Evolutionary conservation across 2,113 vertebrate species (phyloP).

Genomic region (Tricholaema leucomelas): DNA sequence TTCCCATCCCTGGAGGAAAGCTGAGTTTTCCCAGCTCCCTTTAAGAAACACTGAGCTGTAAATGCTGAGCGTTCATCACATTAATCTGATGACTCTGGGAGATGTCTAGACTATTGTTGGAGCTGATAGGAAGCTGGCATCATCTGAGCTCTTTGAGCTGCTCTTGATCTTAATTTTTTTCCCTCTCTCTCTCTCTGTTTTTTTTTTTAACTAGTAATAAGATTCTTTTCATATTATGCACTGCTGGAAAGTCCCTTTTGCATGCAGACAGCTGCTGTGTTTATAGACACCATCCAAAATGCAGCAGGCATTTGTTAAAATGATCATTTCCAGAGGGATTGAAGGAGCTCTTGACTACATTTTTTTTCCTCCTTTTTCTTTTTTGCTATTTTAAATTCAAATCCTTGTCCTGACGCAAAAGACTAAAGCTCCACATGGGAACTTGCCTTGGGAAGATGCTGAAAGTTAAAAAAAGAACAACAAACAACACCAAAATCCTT

Average conservation of each 20-base stretch:
- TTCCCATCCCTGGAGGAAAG: background rate
- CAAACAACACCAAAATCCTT: background rate
- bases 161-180: too few relatives aligned
- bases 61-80: background rate
- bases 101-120: conserved; percentile 38
- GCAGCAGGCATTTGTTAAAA: conserved; percentile 26
- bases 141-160: background rate
- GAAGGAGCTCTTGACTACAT: background rate
- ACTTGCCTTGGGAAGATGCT: background rate
- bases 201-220: background rate
- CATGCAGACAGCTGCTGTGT: conserved; percentile 60
- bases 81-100: background rate
- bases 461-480: background rate
- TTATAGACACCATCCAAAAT: conserved; percentile 37
- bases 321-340: conserved; percentile 6
- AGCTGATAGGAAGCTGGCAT: conserved; percentile 40
- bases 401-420: background rate
- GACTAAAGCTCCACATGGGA: background rate
- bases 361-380: background rate
- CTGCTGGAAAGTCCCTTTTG: conserved; percentile 49
- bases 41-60: background rate
- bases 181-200: background rate
- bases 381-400: background rate
- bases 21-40: background rate
- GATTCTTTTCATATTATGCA: conserved; percentile 59